These are phyloP conservation scores for Cotesia chilonis DNA, from an alignment of 1,140 invertebrate genomes.

Conservation along the genomic window DNA sequence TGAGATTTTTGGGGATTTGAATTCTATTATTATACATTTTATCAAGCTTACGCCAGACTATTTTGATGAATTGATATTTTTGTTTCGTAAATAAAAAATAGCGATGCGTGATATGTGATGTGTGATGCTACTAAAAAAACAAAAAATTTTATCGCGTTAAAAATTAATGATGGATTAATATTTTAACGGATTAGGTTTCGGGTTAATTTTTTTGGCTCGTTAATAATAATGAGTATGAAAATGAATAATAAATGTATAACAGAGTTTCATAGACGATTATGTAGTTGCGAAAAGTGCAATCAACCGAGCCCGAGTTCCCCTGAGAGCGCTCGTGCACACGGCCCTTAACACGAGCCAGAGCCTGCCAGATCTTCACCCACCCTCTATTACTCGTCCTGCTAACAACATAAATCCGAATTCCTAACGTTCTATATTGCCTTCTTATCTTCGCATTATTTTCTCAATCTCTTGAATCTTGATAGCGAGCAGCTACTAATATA, in stretches of 20 bases:
- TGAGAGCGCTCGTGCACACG: constrained; percentile 28
- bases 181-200: too few species aligned
- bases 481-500: too few species aligned
- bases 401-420: background rate
- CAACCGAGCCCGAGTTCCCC: constrained; percentile 18
- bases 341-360: constrained; percentile 28
- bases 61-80: too few species aligned
- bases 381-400: background rate
- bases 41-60: background rate
- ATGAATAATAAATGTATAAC: constrained; percentile 8
- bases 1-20: constrained; percentile 5
- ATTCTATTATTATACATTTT: constrained; percentile 17
- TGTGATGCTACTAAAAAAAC: too few species aligned
- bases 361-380: constrained; percentile 15
- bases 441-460: background rate
- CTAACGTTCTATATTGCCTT: too few species aligned
- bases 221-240: too few species aligned
- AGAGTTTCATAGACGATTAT: constrained; percentile 27
- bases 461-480: too few species aligned
- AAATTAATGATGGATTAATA: background rate
- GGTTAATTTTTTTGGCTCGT: too few species aligned
- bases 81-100: too few species aligned
- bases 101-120: too few species aligned
- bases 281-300: constrained; percentile 37
- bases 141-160: too few species aligned